Conservation (phyloP, 2,888 invertebrate species). For the Coleophora flavipennella region DNA sequence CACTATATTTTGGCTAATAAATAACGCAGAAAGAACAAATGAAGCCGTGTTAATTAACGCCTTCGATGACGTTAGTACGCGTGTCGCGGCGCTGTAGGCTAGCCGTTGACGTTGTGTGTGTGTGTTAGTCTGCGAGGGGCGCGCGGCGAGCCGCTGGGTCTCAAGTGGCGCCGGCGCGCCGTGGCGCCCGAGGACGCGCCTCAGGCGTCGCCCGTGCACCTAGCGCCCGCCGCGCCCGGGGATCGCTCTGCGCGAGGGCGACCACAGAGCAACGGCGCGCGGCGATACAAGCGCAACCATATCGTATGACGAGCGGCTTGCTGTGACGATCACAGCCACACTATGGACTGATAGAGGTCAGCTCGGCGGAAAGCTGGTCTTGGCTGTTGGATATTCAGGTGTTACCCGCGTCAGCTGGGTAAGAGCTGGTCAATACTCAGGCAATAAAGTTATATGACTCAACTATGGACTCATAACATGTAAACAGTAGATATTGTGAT, state of each 20-base stretch:
- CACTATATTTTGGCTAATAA: no score
- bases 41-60: background rate
- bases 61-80: background rate
- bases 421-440: no score
- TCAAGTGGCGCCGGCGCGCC: slow-evolving; percentile 48
- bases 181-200: slow-evolving; percentile 39
- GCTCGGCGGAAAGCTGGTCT: no score
- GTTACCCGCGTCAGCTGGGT: no score
- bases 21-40: background rate
- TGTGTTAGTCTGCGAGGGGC: slow-evolving; percentile 36
- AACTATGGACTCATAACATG: no score
- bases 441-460: no score
- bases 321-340: background rate
- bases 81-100: slow-evolving; percentile 14
- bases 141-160: slow-evolving; percentile 36
- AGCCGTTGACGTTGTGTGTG: slow-evolving; percentile 29
- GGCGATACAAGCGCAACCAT: slow-evolving; percentile 31
- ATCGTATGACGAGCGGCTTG: slow-evolving; percentile 33
- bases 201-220: slow-evolving; percentile 10
- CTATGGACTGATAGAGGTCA: background rate
- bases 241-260: no score
- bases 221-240: slow-evolving; percentile 11
- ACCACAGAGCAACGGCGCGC: no score
- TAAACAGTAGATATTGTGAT: no score
- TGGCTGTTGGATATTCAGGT: no score